Evolutionary conservation across 2,888 invertebrate species (phyloP).

Genomic region (Cinara cedri): DNA sequence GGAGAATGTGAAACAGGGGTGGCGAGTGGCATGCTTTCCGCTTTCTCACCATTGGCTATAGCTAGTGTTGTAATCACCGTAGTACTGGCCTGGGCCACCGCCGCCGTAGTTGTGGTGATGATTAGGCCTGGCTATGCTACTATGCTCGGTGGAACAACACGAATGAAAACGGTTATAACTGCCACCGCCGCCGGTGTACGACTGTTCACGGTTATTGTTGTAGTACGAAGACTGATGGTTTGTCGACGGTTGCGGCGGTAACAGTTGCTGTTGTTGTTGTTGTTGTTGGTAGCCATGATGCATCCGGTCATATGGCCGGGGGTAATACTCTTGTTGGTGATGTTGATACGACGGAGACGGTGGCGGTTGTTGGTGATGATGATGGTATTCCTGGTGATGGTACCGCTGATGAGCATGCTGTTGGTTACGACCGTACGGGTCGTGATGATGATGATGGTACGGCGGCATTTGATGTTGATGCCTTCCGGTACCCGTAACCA

Average conservation of each 20-base stretch:
- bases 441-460: constrained; percentile 57
- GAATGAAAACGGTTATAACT: constrained; percentile 51
- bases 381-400: constrained; percentile 57
- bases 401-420: constrained; percentile 23
- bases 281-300: constrained; percentile 19
- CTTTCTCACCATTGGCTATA: constrained; percentile 44
- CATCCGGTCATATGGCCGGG: constrained; percentile 56
- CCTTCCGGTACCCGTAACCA: constrained; percentile 1
- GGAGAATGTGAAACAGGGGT: too few species aligned
- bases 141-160: constrained; percentile 49
- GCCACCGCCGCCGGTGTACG: constrained; percentile 7
- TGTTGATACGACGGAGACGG: constrained; percentile 26
- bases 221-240: neutral
- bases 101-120: constrained; percentile 31
- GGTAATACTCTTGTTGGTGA: constrained; percentile 57
- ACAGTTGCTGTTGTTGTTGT: constrained; percentile 20
- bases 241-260: too few species aligned
- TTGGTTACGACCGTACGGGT: constrained; percentile 57
- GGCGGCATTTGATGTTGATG: constrained; percentile 4
- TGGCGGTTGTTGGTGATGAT: constrained; percentile 20
- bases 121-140: constrained; percentile 31
- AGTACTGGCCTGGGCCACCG: constrained; percentile 29
- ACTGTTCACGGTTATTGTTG: constrained; percentile 41
- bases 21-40: neutral
- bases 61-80: constrained; percentile 41